These are phyloP conservation scores for Muraenolepis orangiensis DNA, from an alignment of 2,797 vertebrate species.

Conservation along the genomic window DNA sequence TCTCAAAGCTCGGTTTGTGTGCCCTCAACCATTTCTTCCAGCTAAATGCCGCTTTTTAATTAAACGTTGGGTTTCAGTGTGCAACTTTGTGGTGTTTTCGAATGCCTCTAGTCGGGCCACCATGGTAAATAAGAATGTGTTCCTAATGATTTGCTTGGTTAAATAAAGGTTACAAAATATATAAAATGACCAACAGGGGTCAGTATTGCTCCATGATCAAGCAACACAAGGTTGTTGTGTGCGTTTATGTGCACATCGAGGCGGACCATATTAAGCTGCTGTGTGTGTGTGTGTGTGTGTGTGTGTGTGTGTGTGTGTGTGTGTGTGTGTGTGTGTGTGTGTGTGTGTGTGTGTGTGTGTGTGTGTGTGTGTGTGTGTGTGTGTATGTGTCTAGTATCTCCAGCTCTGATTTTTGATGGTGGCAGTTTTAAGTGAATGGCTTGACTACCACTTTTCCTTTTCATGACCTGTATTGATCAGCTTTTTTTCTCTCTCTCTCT, in stretches of 20 bases:
- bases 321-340: background rate
- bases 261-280: background rate
- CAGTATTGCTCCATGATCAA: conserved; percentile 61
- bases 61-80: background rate
- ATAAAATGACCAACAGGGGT: conserved; percentile 61
- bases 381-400: background rate
- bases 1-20: background rate
- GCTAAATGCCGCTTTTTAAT: background rate
- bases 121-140: too few relatives aligned
- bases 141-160: too few relatives aligned
- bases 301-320: background rate
- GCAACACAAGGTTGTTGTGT: conserved; percentile 15
- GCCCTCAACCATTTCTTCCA: background rate
- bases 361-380: background rate
- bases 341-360: background rate
- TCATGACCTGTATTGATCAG: background rate
- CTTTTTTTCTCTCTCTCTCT: background rate
- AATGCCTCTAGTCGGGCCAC: too few relatives aligned
- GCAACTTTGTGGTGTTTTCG: background rate
- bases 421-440: conserved; percentile 26
- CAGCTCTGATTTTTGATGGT: conserved; percentile 22
- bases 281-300: too few relatives aligned
- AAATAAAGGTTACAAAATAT: too few relatives aligned
- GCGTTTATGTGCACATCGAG: background rate
- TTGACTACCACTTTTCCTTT: conserved; percentile 27